Conservation (phyloP, 1,140 invertebrate species). For the Drosophila tristis region DNA sequence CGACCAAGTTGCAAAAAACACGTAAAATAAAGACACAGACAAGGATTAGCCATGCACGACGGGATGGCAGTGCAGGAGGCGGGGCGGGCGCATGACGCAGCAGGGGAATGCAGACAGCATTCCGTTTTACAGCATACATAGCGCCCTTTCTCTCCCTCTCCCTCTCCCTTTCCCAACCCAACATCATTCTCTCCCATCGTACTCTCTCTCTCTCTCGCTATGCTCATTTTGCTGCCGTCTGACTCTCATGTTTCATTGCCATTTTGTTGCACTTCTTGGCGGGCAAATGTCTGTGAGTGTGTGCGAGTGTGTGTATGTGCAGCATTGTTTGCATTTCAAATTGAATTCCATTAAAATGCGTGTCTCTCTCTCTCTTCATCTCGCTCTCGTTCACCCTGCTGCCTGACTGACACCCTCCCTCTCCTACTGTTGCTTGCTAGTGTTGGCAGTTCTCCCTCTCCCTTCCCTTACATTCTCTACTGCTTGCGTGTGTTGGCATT, state of each 20-base stretch:
- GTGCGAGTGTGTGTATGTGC: slow-evolving; percentile 36
- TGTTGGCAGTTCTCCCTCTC: neutral
- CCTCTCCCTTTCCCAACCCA: neutral
- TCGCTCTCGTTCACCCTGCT: neutral
- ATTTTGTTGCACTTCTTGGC: slow-evolving; percentile 78
- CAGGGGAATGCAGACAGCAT: slow-evolving; percentile 11
- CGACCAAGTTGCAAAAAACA: slow-evolving; percentile 34
- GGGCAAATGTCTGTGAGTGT: slow-evolving; percentile 36
- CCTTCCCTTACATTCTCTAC: neutral
- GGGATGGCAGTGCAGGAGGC: slow-evolving; percentile 4
- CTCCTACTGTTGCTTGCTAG: too few species aligned
- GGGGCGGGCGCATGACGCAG: slow-evolving; percentile 19
- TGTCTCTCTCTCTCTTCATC: slow-evolving; percentile 15
- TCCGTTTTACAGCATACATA: slow-evolving; percentile 31
- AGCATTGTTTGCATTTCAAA: slow-evolving; percentile 80
- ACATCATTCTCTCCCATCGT: too few species aligned
- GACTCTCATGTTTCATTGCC: slow-evolving; percentile 66
- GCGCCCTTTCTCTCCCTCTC: slow-evolving; percentile 10
- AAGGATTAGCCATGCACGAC: slow-evolving; percentile 60
- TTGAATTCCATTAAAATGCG: slow-evolving; percentile 74
- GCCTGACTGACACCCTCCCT: too few species aligned
- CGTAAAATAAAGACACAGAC: slow-evolving; percentile 33
- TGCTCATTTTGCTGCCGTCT: slow-evolving; percentile 43
- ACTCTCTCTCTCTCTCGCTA: slow-evolving; percentile 1
- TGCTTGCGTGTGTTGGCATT: slow-evolving; percentile 64